Evolutionary conservation across 2,797 vertebrate species (phyloP), one percentile per base, ranked within the genome.

Genomic region (Oreochromis grahami): DNA sequence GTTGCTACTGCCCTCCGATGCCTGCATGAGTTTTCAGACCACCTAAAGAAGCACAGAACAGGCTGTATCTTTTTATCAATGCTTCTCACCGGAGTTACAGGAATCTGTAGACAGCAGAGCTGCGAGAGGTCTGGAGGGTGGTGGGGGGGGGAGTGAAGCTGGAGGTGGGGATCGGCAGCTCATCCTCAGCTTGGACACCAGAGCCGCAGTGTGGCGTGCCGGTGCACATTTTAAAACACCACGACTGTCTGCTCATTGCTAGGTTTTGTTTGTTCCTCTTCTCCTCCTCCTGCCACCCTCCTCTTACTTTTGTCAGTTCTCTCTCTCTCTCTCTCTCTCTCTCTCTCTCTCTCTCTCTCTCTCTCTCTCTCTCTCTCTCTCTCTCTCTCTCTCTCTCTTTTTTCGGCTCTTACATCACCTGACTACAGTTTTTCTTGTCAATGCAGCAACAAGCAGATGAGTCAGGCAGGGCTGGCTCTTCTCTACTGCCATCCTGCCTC

Each of bases 191-290:
- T 90, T 91, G 94, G 94, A 94, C 93, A 93, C 83, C 84, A 82
- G 83, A 96, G 90, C 96, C 94, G 96, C 96, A 96, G 95, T 96
- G 95, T 96, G 95, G 94, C 95, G 95, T 96, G 96, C 94, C 92
- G 87, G 88, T 93, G 96, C 96, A 97, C 96, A 97, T 96, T 96
- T 96, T 95, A 96, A 96, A 95, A 87, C 63, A 56, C 89, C 78
- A 82, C 34, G 63, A 72, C 86, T 86, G 92, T 87, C 91, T 93
- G 91, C 90, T 90, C 80, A 87, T 84, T 36, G 82, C 90, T 87
- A 50, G 74, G 60, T 83, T 87, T 77, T 94, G 84, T 88, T 94
- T 92, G 80, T 86, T 86, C 85, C 78, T 84, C 21, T 79, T 74
- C 70, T 34, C 81, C 29, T 60, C 56, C 29, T 60, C 56, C 58